Base-by-base conservation (phyloP, 2,113 vertebrate species). In the Toxostoma redivivum region DNA sequence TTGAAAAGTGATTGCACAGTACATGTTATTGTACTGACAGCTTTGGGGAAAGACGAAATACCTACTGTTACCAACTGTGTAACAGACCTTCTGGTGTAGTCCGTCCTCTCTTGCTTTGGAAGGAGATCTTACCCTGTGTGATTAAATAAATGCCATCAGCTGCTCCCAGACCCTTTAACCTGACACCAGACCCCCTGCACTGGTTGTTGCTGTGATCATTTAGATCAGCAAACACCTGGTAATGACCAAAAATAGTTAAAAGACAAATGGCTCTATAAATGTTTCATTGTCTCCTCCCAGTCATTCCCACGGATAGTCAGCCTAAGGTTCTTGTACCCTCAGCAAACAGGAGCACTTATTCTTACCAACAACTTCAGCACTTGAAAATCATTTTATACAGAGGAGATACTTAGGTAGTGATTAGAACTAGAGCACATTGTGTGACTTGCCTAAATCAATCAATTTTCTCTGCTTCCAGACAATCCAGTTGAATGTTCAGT, bases 221-320 rank as follows among this genome's bases (percentile, higher is more conserved):
- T 66, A 70, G 28, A 14, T 73, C 50, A 47, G 31, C 42, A 42
- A 88, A 77, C 33, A 42, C 13, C 27, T 65, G 45, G 9, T 58
- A n/a, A 51, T 57, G 82, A 38, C 38, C 54, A 38, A n/a, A 65
- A 87, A 4, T 9, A 44, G 24, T 61, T 65, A 47, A 82, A 92
- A 66, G 37, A 24, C 10, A 79, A 60, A 35, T 0, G 4, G 42
- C 31, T 25, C 3, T 16, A 1, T 35, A 9, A 47, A 10, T 42
- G 25, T 83, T 64, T 42, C 31, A 30, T 48, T 70, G 22, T 74
- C 40, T 78, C 21, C 37, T 65, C 37, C 60, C 44, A 61, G 27
- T 40, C 23, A 45, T 53, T 24, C 24, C 19, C 54, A 25, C 44
- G 64, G 51, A 22, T 18, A 7, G 20, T 38, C 74, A 31, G 16